Percentiles rank a stretch among this genome's conserved stretches.
Evolutionary conservation across 2,888 invertebrate genomes (phyloP).

Genomic region (Aleiodes alternator): DNA sequence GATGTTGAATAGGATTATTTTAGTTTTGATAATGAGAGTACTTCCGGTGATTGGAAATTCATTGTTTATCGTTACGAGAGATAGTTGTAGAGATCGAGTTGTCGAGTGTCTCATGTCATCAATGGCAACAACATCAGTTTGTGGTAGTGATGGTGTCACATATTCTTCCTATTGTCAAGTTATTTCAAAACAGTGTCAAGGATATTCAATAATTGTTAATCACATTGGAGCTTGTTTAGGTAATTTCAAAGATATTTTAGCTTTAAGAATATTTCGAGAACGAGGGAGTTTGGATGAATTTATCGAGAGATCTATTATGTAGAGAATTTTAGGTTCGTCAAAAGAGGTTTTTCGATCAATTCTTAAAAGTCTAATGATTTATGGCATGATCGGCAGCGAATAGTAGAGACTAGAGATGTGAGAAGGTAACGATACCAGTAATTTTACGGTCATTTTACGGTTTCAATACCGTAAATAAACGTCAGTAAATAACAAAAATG

Average conservation of each 20-base stretch:
- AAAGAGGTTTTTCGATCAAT: too few species aligned
- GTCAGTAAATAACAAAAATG: too few species aligned
- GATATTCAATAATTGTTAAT: not conserved
- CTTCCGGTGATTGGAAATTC: not conserved
- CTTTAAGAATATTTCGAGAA: too few species aligned
- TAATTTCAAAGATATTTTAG: not conserved
- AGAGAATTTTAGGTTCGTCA: too few species aligned
- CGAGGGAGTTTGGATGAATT: too few species aligned
- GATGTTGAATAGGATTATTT: not conserved
- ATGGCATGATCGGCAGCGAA: too few species aligned
- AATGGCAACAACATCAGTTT: not conserved
- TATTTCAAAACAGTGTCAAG: constrained; percentile 5
- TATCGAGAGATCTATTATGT: too few species aligned
- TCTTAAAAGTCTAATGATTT: too few species aligned
- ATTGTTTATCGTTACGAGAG: not conserved
- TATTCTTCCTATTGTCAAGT: constrained; percentile 11
- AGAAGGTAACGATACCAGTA: too few species aligned
- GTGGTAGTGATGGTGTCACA: constrained; percentile 5
- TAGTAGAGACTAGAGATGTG: too few species aligned
- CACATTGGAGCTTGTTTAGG: constrained; percentile 1
- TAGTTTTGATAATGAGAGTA: not conserved
- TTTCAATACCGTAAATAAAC: too few species aligned
- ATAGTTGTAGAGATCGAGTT: constrained; percentile 5
- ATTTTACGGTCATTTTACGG: too few species aligned
- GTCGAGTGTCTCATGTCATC: not conserved